Evolutionary conservation across 2,797 vertebrate species (phyloP).

Genomic region (Spatula versicolor): DNA sequence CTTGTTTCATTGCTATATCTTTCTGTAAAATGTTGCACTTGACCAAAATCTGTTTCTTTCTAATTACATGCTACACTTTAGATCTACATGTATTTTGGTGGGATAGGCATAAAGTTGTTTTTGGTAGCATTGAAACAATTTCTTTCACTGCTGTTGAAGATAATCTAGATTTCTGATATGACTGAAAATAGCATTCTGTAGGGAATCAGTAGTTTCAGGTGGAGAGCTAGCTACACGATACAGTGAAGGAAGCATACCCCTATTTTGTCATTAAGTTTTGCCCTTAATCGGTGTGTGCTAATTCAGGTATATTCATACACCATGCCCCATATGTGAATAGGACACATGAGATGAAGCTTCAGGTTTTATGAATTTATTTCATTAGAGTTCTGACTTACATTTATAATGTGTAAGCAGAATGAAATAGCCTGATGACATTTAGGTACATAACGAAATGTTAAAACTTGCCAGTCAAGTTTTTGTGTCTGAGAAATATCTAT

Average conservation of each 20-base stretch:
- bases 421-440: not conserved
- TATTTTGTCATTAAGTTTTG: not conserved
- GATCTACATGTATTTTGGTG: not conserved
- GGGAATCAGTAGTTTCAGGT: not conserved
- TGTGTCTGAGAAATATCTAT: not conserved
- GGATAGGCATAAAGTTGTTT: not conserved
- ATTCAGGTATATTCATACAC: not conserved
- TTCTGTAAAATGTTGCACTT: not conserved
- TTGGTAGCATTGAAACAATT: not conserved
- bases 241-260: rapidly evolving
- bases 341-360: not conserved
- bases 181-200: not conserved
- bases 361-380: not conserved
- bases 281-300: not conserved
- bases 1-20: not conserved
- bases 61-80: not conserved
- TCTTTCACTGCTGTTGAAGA: not conserved
- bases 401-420: not conserved
- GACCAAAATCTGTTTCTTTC: not conserved
- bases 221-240: not conserved
- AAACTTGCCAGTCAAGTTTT: not conserved
- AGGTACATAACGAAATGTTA: not conserved
- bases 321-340: not conserved
- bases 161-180: not conserved
- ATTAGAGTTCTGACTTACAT: not conserved